Conservation (phyloP, 2,888 invertebrate species). For the Arctia plantaginis region DNA sequence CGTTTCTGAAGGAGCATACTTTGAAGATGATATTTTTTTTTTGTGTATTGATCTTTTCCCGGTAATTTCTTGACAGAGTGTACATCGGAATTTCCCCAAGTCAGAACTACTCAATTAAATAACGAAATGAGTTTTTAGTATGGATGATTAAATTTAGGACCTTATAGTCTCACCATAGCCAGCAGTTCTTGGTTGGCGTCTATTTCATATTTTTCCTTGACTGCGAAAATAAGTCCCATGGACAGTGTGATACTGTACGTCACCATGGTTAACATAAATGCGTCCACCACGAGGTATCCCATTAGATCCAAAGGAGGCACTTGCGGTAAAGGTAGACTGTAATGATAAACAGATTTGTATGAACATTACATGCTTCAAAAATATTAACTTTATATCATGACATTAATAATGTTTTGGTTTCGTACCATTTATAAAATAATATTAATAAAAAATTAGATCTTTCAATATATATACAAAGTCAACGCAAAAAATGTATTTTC, state of each 20-base stretch:
- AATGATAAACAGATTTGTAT: conserved; percentile 28
- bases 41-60: no score
- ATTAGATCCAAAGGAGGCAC: conserved; percentile 88
- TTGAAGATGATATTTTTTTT: no score
- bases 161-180: conserved; percentile 86
- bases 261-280: conserved; percentile 91
- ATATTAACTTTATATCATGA: not conserved
- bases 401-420: not conserved
- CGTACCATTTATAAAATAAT: no score
- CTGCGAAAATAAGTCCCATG: conserved; percentile 93
- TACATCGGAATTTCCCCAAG: no score
- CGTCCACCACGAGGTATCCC: conserved; percentile 87
- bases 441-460: no score
- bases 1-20: no score
- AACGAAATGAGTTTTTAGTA: not conserved
- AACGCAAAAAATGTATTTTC: no score
- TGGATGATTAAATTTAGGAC: conserved; percentile 4
- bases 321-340: conserved; percentile 88
- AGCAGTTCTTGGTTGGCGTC: conserved; percentile 92
- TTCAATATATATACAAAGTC: no score
- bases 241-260: conserved; percentile 93
- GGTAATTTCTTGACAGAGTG: no score
- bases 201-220: conserved; percentile 90
- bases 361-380: not conserved
- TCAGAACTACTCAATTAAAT: not conserved